A percentile compares a stretch with the other conserved stretches of the same genome.
phyloP scores from a whole-genome alignment of 2,113 vertebrate species.

The Arothron firmamentum region DNA sequence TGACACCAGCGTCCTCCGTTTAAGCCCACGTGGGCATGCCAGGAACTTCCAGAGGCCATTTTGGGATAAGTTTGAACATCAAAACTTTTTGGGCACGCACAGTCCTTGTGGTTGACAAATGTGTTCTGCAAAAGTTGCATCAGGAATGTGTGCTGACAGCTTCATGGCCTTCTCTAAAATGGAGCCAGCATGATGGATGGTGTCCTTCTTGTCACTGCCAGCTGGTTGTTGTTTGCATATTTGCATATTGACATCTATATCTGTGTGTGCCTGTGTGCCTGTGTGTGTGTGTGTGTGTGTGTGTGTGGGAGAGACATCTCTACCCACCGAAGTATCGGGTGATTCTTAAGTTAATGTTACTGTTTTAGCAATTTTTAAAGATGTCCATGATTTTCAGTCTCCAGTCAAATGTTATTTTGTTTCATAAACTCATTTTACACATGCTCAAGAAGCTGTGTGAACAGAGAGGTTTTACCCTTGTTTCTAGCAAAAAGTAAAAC shows the following conservation, averaged over 20 bases:
- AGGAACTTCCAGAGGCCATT: constrained; percentile 21
- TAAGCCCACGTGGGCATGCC: constrained; percentile 29
- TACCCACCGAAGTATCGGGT: too few species aligned
- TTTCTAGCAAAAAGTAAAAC: too few species aligned
- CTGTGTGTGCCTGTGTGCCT: constrained; percentile 2
- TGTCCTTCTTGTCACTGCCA: constrained; percentile 39
- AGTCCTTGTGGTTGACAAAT: constrained; percentile 45
- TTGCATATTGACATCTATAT: constrained; percentile 22
- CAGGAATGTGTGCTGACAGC: constrained; percentile 53
- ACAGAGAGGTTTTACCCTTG: too few species aligned
- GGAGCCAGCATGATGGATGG: constrained; percentile 47
- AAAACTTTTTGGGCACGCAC: constrained; percentile 46
- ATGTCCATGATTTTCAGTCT: too few species aligned
- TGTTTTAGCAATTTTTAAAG: too few species aligned
- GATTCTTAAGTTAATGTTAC: too few species aligned
- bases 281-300: constrained; percentile 6
- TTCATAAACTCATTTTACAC: too few species aligned
- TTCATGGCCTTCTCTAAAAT: constrained; percentile 43
- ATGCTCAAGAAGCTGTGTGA: too few species aligned
- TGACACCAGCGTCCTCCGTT: constrained; percentile 11
- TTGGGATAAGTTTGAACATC: constrained; percentile 53
- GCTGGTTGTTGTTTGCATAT: constrained; percentile 44
- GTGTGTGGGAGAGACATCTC: too few species aligned
- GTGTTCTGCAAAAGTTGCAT: constrained; percentile 27
- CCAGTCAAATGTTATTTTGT: too few species aligned